Evolutionary conservation across 2,888 invertebrate species (phyloP), one percentile per base, ranked within the genome.

Genomic region (Nemotelus nigrinus): DNA sequence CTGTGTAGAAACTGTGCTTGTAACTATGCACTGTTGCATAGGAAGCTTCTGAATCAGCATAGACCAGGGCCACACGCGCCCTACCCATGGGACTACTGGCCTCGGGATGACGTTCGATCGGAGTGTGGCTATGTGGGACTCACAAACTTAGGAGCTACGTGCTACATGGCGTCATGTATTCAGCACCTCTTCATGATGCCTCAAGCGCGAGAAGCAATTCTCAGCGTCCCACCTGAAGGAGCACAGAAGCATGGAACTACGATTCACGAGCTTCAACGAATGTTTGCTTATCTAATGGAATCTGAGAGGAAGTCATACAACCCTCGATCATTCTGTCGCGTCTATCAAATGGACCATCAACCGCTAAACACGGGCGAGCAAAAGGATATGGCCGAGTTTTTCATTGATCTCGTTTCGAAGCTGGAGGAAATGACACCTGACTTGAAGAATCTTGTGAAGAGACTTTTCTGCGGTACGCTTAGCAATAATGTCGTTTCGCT

Each of bases 141-240:
- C 3, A 96, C 97, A 0, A 98, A 98, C 88, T 89, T 98, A 25
- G 98, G 98, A 45, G 98, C 98, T 45, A 98, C 98, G 1, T 98
- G 98, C 86, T 98, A 98, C 87, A 96, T 98, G 96, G 98, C 98
- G 7, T 96, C 97, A 2, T 97, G 97, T 84, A 95, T 98, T 92
- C 98, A 98, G 86, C 98, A 98, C 87, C 88, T 98, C 80, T 98
- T 96, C 86, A 98, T 98, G 97, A 96, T 98, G 93, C 97, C 97
- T 3, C 95, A 95, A 84, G 96, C 96, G 0, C 89, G 97, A 72
- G 92, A 93, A 68, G 94, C 96, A 0, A 93, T 98, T 82, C 88
- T 98, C 77, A 90, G 91, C 4, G 93, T 95, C 0, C 94, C 95
- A 81, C 92, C 93, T 77, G 90, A 90, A 65, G 88, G 90, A 5